Evolutionary conservation across 2,113 vertebrate species (phyloP), one percentile per base, ranked within the genome.

Genomic region (Hemibagrus wyckioides): DNA sequence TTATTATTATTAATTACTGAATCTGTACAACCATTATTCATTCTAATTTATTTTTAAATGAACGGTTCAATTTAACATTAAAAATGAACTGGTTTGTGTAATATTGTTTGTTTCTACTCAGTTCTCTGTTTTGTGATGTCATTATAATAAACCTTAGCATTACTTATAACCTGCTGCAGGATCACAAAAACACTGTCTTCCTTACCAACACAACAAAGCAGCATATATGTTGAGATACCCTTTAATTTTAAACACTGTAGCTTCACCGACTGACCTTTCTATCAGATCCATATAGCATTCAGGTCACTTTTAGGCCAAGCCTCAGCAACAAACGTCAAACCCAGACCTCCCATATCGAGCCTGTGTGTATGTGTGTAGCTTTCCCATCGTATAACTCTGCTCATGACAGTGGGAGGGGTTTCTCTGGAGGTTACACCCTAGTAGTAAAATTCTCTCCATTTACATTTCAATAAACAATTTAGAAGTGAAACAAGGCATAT

Each of bases 391-490:
- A 23, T 80, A 36, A 80, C 30, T 80, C 76, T 39, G 36, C 30
- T 28, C 33, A 25, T 80, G 54, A 57, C 33, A 57, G 54, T 36
- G 39, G 10, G 21, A 57, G 10, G 28, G 28, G 52, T 56, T 56
- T 54, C 50, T 80, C 50, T 80, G n/a, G 50, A 80, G n/a, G 76
- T 54, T 80, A 80, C 33, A 50, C 50, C 33, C 76, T 54, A 10
- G 79, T 57, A 80, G 30, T 80, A 36, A 57, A 39, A 80, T 80
- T 13, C 76, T 10, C 30, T 30, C 14, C 48, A 56, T 80, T 36
- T 80, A 17, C 30, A 54, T 54, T 50, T 80, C 57, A 57, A 80
- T 57, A 80, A 80, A 80, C 79, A 80, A 39, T 56, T 57, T 36
- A 21, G 52, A 80, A 54, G 77, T 56, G 54, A 81, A 81, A 81